A percentile compares a stretch with the other conserved stretches of the same genome.
Conservation (phyloP, 2,797 vertebrate species). For the Catostomus latipinnis region DNA sequence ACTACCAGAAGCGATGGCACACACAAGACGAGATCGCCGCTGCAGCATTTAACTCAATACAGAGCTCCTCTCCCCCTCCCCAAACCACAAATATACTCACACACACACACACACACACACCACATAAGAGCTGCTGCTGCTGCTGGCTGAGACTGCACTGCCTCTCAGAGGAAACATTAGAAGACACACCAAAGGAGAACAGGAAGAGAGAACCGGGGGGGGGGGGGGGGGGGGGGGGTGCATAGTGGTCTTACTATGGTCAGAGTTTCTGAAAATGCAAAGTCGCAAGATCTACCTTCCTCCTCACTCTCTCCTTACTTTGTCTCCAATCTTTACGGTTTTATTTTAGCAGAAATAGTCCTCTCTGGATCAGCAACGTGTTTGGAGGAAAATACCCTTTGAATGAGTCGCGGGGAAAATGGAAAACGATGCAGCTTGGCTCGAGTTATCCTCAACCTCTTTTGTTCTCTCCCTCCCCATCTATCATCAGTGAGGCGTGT, state of each 20-base stretch:
- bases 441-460: slow-evolving; percentile 48
- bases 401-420: slow-evolving; percentile 53
- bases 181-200: slow-evolving; percentile 51
- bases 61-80: slow-evolving; percentile 57
- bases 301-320: slow-evolving; percentile 23
- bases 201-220: slow-evolving; percentile 11
- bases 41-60: slow-evolving; percentile 62
- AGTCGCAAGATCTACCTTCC: slow-evolving; percentile 16
- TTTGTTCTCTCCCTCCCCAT: slow-evolving; percentile 43
- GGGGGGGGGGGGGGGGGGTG: too few relatives aligned
- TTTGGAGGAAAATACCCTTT: slow-evolving; percentile 44
- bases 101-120: slow-evolving; percentile 34
- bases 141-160: slow-evolving; percentile 50
- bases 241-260: slow-evolving; percentile 4
- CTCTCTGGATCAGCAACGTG: neutral
- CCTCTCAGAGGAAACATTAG: slow-evolving; percentile 53
- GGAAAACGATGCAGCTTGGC: slow-evolving; percentile 45
- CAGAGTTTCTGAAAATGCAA: slow-evolving; percentile 28
- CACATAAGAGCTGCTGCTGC: slow-evolving; percentile 36
- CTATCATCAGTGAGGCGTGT: slow-evolving; percentile 39
- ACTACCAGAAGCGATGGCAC: slow-evolving; percentile 48
- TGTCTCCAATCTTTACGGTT: slow-evolving; percentile 17
- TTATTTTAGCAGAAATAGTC: neutral
- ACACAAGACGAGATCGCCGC: slow-evolving; percentile 56
- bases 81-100: slow-evolving; percentile 51